phyloP scores from a whole-genome alignment of 1,140 invertebrate species.

The Laodelphax striatellus region DNA sequence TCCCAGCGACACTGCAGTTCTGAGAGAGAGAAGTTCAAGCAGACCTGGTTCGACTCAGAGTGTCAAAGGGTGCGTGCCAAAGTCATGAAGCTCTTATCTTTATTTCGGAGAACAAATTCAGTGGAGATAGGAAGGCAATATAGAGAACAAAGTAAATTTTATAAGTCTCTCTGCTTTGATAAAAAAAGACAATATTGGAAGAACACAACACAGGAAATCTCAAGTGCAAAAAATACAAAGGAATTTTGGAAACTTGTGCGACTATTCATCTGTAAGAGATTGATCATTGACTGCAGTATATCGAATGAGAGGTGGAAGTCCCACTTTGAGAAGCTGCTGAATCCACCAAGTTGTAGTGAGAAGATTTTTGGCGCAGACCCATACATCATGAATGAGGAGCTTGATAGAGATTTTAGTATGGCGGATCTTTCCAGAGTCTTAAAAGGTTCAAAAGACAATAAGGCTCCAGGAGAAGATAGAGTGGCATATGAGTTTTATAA shows the following conservation, averaged over 20 bases:
- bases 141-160: neutral
- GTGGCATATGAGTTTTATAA: conserved; percentile 9
- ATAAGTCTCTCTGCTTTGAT: neutral
- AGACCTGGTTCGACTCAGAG: neutral
- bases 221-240: neutral
- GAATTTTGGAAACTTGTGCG: conserved; percentile 1
- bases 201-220: conserved; percentile 1
- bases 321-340: neutral
- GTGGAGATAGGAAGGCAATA: neutral
- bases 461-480: conserved; percentile 7
- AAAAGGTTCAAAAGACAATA: neutral
- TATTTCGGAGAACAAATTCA: neutral
- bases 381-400: neutral
- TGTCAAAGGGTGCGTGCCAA: neutral
- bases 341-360: neutral
- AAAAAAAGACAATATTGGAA: conserved; percentile 7
- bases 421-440: neutral
- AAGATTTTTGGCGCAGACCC: neutral
- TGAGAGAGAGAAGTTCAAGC: neutral
- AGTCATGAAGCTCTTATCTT: neutral
- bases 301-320: neutral
- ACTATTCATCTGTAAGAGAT: neutral
- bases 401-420: neutral
- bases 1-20: neutral
- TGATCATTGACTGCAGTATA: neutral